A percentile compares a stretch with the other conserved stretches of the same genome.
These are phyloP conservation scores for Branchellion lobata DNA, from an alignment of 2,888 invertebrate genomes.

Conservation along the genomic window DNA sequence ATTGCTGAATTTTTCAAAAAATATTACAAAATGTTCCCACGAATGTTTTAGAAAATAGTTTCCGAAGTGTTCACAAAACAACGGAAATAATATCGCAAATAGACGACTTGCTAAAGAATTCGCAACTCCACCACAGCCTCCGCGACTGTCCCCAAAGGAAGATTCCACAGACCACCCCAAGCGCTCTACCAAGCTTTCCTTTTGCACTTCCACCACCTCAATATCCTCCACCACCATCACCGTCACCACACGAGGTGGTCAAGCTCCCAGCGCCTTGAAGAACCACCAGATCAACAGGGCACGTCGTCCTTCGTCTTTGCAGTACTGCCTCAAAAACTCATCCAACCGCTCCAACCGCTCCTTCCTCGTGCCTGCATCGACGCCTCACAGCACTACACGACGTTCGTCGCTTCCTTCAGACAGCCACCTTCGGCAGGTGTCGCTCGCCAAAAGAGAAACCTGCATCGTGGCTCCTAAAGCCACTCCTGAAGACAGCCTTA, in stretches of 20 bases:
- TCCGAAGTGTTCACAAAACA: no score
- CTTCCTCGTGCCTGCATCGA: slow-evolving; percentile 16
- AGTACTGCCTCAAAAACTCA: slow-evolving; percentile 43
- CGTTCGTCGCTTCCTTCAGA: neutral
- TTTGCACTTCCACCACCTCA: neutral
- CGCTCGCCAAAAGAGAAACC: neutral
- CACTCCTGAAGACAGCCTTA: slow-evolving; percentile 51
- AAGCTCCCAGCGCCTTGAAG: slow-evolving; percentile 1
- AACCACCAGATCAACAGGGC: neutral
- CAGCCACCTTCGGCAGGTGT: neutral
- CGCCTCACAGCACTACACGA: neutral
- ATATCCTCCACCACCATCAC: slow-evolving; percentile 26
- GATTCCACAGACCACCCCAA: neutral
- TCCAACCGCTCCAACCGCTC: slow-evolving; percentile 19
- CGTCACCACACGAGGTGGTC: neutral
- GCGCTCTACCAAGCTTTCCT: neutral
- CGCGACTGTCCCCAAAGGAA: slow-evolving; percentile 46
- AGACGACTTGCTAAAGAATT: no score
- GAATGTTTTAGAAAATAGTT: no score
- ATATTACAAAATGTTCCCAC: no score
- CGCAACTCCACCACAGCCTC: slow-evolving; percentile 45
- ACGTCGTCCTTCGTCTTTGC: slow-evolving; percentile 46
- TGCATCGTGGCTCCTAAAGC: slow-evolving; percentile 49
- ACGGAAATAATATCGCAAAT: no score
- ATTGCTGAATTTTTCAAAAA: no score